Evolutionary conservation across 1,140 invertebrate genomes (phyloP).

Genomic region (Dufourea novaeangliae): DNA sequence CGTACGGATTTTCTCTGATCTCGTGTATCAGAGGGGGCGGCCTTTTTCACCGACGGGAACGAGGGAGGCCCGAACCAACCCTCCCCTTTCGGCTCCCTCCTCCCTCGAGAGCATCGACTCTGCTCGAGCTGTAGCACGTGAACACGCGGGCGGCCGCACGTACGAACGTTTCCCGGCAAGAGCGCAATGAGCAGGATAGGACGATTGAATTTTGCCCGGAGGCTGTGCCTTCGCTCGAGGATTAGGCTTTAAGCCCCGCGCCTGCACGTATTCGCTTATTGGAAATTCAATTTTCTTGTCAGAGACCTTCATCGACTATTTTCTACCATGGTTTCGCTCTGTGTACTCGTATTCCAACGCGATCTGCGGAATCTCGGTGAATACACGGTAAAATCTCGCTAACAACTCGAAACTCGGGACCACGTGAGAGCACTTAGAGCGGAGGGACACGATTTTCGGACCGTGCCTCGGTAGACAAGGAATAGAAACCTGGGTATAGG

Average conservation of each 20-base stretch:
- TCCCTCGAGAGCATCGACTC: background rate
- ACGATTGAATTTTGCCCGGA: slow-evolving; percentile 62
- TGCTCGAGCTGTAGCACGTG: background rate
- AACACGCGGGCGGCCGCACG: slow-evolving; percentile 14
- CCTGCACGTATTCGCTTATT: slow-evolving; percentile 61
- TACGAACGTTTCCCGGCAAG: slow-evolving; percentile 38
- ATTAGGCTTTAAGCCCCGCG: slow-evolving; percentile 63
- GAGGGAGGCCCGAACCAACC: background rate
- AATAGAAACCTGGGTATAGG: too few relatives aligned
- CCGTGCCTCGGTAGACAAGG: too few relatives aligned
- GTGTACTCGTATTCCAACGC: too few relatives aligned
- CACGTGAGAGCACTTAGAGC: too few relatives aligned
- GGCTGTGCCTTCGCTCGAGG: slow-evolving; percentile 48
- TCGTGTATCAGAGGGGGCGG: slow-evolving; percentile 46
- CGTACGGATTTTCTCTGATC: slow-evolving; percentile 57
- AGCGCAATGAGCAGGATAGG: slow-evolving; percentile 51
- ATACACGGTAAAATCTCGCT: too few relatives aligned
- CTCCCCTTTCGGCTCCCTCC: background rate
- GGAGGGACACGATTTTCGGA: too few relatives aligned
- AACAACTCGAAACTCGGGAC: too few relatives aligned
- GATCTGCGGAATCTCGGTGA: too few relatives aligned
- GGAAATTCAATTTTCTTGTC: slow-evolving; percentile 60
- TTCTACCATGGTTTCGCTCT: background rate
- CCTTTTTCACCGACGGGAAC: slow-evolving; percentile 19
- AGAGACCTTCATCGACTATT: slow-evolving; percentile 4